Percentiles rank a stretch among this genome's conserved stretches.
Evolutionary conservation across 2,888 invertebrate species (phyloP).

Genomic region (Perdita meconis): DNA sequence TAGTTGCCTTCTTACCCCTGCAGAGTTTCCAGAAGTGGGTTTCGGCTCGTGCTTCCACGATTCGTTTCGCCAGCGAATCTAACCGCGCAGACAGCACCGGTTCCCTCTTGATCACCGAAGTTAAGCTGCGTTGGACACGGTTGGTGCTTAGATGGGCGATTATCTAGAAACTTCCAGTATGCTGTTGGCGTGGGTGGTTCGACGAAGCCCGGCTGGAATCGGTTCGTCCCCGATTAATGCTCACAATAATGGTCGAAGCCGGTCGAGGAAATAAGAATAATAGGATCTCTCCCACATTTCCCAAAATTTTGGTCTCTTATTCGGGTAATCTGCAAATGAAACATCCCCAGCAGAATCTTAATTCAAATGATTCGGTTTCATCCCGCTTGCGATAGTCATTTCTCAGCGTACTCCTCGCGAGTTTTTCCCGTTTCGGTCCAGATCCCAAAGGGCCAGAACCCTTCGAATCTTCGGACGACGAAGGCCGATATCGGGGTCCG

Average conservation of each 20-base stretch:
- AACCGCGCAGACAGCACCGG: neutral
- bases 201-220: neutral
- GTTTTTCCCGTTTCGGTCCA: neutral
- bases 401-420: neutral
- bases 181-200: neutral
- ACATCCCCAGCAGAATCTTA: neutral
- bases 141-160: constrained; percentile 13
- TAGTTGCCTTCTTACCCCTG: neutral
- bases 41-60: constrained; percentile 1
- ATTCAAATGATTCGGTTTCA: neutral
- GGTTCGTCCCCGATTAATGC: too few relatives aligned
- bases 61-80: neutral
- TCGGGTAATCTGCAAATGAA: neutral
- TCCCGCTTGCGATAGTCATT: neutral
- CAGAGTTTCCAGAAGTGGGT: neutral
- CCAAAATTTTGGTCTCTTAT: too few relatives aligned
- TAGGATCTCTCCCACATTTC: too few relatives aligned
- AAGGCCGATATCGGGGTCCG: constrained; percentile 46
- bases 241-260: neutral
- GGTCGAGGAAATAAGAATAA: neutral
- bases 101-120: neutral
- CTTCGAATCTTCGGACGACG: constrained; percentile 33
- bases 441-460: constrained; percentile 24
- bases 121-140: constrained; percentile 3
- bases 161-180: neutral